A percentile compares a stretch with the other conserved stretches of the same genome.
These are phyloP conservation scores for Branchipolynoe longqiensis DNA, from an alignment of 2,888 invertebrate species.

Conservation along the genomic window DNA sequence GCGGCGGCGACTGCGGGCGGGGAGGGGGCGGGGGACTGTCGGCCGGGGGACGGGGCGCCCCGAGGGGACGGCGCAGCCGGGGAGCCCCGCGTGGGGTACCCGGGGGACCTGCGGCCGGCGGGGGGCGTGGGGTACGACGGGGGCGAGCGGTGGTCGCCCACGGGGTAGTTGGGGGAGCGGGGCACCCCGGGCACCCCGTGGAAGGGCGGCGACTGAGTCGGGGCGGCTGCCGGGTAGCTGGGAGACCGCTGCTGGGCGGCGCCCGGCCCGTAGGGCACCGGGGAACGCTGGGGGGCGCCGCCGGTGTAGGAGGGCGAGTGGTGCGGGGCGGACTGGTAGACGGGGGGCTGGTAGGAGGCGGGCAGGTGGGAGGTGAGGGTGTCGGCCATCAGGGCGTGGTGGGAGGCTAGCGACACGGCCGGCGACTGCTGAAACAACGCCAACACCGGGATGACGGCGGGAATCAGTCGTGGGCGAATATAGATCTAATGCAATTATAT, in stretches of 20 bases:
- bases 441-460: background rate
- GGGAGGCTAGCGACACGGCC: constrained; percentile 5
- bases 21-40: background rate
- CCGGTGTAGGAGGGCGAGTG: background rate
- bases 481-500: too few relatives aligned
- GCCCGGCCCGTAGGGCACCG: background rate
- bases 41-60: background rate
- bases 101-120: background rate
- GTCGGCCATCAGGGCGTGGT: background rate
- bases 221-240: background rate
- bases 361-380: constrained; percentile 12
- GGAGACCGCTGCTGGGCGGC: background rate
- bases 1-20: background rate
- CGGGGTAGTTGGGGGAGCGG: background rate
- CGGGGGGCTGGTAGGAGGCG: constrained; percentile 11
- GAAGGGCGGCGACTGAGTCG: background rate
- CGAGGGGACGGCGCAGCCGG: background rate
- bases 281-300: constrained; percentile 1
- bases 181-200: background rate
- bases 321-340: constrained; percentile 1
- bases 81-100: background rate
- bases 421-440: constrained; percentile 1
- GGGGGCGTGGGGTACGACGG: background rate
- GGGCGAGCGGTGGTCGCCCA: background rate
- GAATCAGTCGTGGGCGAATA: too few relatives aligned